Evolutionary conservation across 2,113 vertebrate species (phyloP), one percentile per base, ranked within the genome.

Genomic region (Tychaedon coryphoeus): DNA sequence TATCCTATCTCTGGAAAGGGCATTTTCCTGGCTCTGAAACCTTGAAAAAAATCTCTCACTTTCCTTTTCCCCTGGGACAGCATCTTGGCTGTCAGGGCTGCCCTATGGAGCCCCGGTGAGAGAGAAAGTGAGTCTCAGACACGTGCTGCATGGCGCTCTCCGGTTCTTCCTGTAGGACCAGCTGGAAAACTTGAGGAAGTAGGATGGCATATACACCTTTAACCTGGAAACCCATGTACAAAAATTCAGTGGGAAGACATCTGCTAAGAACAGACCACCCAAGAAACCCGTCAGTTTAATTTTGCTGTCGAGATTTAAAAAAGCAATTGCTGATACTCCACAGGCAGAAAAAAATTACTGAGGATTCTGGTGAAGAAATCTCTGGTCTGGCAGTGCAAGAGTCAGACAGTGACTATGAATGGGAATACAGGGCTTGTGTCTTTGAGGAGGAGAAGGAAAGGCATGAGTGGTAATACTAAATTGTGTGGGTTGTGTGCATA

Each of bases 251-350:
- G 10, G 10, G 7, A 62, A 69, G 38, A 23, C 5, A 64, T 11
- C 8, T 77, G 36, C 14, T n/a, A 42, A 47, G 34, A 60, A 60
- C 7, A 6, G 4, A 10, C 2, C 29, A 34, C 18, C 6, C 18
- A 34, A 72, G 14, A 82, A 76, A 36, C 8, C 5, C 4, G 3
- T 33, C 14, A 20, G 8, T 69, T 70, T 65, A 70, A 15, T 36
- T 70, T 36, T 86, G 23, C 23, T 71, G 18, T 38, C 31, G 33
- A 76, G 51, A 20, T 2, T 1, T 43, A 24, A 48, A 64, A 40
- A 81, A 26, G 1, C 12, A 33, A 51, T 36, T 17, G 33, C 5
- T 10, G 5, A 31, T 38, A 16, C 2, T 5, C 4, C 5, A 11
- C 5, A 51, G 2, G 2, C 13, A 60, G 60, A 65, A 42, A 56